Base-by-base conservation (phyloP, 2,113 vertebrate species). In the Callocephalon fimbriatum region DNA sequence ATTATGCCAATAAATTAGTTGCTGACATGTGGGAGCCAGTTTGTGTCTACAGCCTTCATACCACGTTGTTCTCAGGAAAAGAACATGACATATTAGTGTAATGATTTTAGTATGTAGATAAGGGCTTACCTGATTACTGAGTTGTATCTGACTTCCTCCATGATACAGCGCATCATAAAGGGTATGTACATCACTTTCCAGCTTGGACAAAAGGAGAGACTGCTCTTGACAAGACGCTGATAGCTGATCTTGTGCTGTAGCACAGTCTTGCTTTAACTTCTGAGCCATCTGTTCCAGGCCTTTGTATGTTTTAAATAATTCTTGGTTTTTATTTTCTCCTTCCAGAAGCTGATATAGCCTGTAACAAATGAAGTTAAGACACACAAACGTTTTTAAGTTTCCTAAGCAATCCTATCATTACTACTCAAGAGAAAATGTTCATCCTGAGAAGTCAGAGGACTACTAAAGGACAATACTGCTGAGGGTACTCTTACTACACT, bases 321-420 rank as follows among this genome's bases (percentile, higher is more conserved):
- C 98, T 6, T 98, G 97, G 38, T 97, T 98, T 74, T 97, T 76
- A 90, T 68, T 98, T 51, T 71, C 94, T 93, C 97, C 97, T 96
- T 99, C 98, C 77, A 99, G 97, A 86, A 99, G 98, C 90, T 98
- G 97, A 89, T 98, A 98, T 17, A 99, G 97, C 90, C 99, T 99
- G 96, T 54, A 94, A 90, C 44, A 85, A 75, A 38, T 37, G 53
- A 98, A 97, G 61, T 82, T 25, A 88, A 88, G 58, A 87, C 71
- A 82, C 21, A 72, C 3, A 86, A 70, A 21, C 10, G 76, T 50
- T 78, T 88, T 77, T 59, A 88, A 96, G 92, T 72, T 86, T 91
- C 73, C 58, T 54, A 80, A 66, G 75, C 18, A 74, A 37, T 90
- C 20, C 45, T 19, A 6, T 9, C 50, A 71, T 47, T 20, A 63